Evolutionary conservation across 2,888 invertebrate genomes (phyloP).

Genomic region (Athalia circularis): DNA sequence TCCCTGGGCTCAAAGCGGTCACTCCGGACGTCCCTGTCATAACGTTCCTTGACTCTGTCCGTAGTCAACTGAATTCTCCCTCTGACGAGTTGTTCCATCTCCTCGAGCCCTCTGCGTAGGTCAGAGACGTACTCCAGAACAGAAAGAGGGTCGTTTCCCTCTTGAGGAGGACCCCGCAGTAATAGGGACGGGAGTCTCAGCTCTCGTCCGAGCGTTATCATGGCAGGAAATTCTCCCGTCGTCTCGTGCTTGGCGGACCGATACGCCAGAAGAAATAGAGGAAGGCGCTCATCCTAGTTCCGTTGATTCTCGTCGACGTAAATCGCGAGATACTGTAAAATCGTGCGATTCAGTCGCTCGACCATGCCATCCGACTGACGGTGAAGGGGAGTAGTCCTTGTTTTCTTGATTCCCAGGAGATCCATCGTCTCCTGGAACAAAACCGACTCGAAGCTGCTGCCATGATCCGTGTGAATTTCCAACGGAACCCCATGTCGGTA

Average conservation of each 20-base stretch:
- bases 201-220: conserved; percentile 51
- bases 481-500: background rate
- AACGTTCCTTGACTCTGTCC: background rate
- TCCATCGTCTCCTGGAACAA: conserved; percentile 47
- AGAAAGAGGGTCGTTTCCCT: no score
- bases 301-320: no score
- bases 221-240: conserved; percentile 51
- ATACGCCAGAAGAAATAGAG: conserved; percentile 49
- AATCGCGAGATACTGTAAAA: no score
- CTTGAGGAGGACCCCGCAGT: no score
- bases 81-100: no score
- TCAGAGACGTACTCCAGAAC: no score
- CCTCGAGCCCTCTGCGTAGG: no score
- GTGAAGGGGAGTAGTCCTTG: conserved; percentile 49
- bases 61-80: conserved; percentile 33
- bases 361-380: conserved; percentile 62
- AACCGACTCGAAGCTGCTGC: background rate
- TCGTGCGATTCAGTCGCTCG: conserved; percentile 57
- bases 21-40: conserved; percentile 18
- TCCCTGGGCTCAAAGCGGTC: background rate
- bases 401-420: conserved; percentile 53
- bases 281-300: conserved; percentile 53
- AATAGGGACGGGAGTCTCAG: conserved; percentile 48
- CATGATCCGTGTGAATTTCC: background rate
- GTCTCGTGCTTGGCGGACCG: conserved; percentile 50